A percentile compares a stretch with the other conserved stretches of the same genome.
Evolutionary conservation across 2,888 invertebrate genomes (phyloP).

Genomic region (Drosophila robusta): DNA sequence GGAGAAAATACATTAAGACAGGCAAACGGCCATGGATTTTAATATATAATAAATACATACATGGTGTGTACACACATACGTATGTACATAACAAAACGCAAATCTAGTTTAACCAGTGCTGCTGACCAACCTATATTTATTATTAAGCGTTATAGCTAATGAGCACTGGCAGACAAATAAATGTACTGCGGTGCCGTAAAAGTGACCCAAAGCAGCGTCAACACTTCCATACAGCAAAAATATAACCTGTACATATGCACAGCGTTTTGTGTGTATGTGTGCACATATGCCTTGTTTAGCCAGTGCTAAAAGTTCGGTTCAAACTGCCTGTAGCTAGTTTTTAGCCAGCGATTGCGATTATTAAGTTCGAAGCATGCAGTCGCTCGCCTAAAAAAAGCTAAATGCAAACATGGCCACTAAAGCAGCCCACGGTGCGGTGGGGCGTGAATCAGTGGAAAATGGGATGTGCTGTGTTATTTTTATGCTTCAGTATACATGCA

Average conservation of each 20-base stretch:
- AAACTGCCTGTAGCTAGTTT: conserved; percentile 73
- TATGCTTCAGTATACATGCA: conserved; percentile 47
- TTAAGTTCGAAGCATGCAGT: conserved; percentile 46
- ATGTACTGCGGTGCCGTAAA: conserved; percentile 15
- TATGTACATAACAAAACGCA: conserved; percentile 14
- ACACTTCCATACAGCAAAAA: conserved; percentile 30
- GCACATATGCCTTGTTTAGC: conserved; percentile 24
- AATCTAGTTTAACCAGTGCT: conserved; percentile 69
- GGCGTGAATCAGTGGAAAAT: conserved; percentile 8
- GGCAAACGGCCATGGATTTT: conserved; percentile 17
- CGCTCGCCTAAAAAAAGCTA: conserved; percentile 33
- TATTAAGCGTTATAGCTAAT: conserved; percentile 49
- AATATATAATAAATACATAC: neutral
- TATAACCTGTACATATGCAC: conserved; percentile 16
- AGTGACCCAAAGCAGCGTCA: conserved; percentile 38
- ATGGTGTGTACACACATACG: neutral
- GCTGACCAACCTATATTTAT: conserved; percentile 55
- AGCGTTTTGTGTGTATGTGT: conserved; percentile 7
- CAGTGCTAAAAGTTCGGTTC: conserved; percentile 59
- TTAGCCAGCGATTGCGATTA: conserved; percentile 52
- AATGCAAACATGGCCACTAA: conserved; percentile 56
- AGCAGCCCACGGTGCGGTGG: conserved; percentile 16
- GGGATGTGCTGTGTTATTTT: conserved; percentile 60
- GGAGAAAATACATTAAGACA: conserved; percentile 49
- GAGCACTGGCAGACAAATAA: conserved; percentile 39